Conservation (phyloP, 2,888 invertebrate genomes). For the Callyntrura guangdongensis region DNA sequence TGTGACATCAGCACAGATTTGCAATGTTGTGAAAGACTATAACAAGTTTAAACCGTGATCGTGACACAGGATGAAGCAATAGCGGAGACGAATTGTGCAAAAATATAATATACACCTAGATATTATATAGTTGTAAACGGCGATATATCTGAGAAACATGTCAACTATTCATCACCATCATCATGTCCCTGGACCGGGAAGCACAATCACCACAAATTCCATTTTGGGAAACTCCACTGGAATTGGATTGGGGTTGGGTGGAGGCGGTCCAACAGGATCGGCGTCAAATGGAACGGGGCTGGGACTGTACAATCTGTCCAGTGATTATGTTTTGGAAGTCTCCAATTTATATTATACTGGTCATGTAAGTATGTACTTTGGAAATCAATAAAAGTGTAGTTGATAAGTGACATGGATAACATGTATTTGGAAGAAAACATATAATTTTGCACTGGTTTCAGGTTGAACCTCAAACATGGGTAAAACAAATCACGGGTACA, state of each 20-base stretch:
- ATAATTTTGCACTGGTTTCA: constrained; percentile 85
- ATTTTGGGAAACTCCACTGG: constrained; percentile 65
- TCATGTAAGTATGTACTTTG: constrained; percentile 48
- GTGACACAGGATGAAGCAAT: constrained; percentile 17
- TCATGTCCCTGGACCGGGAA: constrained; percentile 70
- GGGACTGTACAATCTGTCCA: constrained; percentile 86
- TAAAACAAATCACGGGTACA: constrained; percentile 91
- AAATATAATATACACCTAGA: neutral
- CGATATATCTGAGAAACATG: constrained; percentile 29
- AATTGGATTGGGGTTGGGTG: constrained; percentile 39
- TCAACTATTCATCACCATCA: constrained; percentile 66
- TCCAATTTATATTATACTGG: constrained; percentile 96
- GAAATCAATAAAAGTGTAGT: too few relatives aligned
- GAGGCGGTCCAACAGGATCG: constrained; percentile 31
- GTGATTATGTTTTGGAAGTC: constrained; percentile 94
- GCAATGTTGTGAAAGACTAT: neutral
- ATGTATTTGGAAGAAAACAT: neutral
- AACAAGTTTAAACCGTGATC: constrained; percentile 1
- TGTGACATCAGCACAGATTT: neutral
- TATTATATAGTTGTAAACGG: neutral
- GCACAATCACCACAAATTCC: constrained; percentile 63
- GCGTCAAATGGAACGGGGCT: constrained; percentile 66
- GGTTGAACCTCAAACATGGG: constrained; percentile 93
- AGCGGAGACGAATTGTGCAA: neutral
- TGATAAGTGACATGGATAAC: too few relatives aligned